Percentiles rank a stretch among this genome's conserved stretches.
These are phyloP conservation scores for Malurus alboscapulatus DNA, from an alignment of 2,113 vertebrate species.

Conservation along the genomic window DNA sequence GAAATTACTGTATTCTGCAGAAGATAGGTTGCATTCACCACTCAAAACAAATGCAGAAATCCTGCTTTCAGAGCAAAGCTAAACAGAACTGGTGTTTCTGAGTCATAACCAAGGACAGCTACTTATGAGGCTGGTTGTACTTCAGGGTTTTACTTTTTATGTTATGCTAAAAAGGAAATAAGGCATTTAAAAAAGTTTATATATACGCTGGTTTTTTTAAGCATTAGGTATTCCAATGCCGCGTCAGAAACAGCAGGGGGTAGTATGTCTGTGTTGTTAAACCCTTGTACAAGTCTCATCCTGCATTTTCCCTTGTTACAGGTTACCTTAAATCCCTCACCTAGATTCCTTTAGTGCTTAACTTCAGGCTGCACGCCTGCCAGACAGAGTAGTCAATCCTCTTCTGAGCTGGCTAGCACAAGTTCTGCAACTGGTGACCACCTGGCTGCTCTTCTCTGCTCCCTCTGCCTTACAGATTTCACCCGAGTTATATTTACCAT, in stretches of 20 bases:
- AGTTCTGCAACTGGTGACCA: background rate
- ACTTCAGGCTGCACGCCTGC: background rate
- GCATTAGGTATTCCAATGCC: background rate
- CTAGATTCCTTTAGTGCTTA: background rate
- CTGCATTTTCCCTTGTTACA: background rate
- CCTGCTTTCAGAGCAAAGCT: background rate
- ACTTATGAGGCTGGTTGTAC: background rate
- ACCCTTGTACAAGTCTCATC: background rate
- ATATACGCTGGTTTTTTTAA: background rate
- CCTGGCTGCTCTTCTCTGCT: background rate
- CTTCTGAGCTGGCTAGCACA: background rate
- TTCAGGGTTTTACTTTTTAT: background rate
- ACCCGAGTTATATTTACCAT: background rate
- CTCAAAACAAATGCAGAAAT: background rate
- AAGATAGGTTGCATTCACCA: background rate
- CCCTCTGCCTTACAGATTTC: background rate
- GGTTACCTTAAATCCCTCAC: background rate
- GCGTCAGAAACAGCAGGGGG: constrained; percentile 46
- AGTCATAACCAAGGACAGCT: background rate
- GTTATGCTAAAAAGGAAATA: background rate
- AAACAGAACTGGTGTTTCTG: background rate
- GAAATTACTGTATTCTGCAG: background rate
- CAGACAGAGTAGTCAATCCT: background rate
- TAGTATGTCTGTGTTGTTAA: constrained; percentile 45
- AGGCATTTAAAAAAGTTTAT: background rate